Conservation (phyloP, 2,888 invertebrate genomes). For the Phytoseiulus persimilis region DNA sequence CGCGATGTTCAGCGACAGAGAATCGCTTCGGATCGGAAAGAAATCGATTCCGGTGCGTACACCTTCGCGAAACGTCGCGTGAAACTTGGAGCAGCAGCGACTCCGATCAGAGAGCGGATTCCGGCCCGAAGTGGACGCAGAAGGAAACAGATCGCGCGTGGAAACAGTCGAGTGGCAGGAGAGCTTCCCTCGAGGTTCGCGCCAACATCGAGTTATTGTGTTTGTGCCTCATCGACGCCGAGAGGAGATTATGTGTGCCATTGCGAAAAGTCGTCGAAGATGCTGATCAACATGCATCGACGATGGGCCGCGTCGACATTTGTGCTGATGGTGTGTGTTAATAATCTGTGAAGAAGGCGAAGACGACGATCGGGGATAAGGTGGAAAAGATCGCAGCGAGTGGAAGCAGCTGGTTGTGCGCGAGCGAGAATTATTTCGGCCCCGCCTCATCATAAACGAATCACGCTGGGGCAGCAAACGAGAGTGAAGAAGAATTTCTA, state of each 20-base stretch:
- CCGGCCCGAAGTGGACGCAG: too few relatives aligned
- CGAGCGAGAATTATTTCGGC: neutral
- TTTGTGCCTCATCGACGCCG: neutral
- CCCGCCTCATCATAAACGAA: neutral
- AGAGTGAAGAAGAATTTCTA: neutral
- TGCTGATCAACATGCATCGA: slow-evolving; percentile 5
- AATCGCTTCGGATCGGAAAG: neutral
- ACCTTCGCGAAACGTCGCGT: neutral
- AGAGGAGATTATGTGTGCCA: neutral
- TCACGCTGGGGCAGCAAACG: neutral
- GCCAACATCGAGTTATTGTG: neutral
- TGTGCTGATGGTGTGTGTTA: neutral
- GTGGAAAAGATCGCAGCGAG: neutral
- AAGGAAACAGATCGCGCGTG: neutral
- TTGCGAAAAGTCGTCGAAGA: neutral
- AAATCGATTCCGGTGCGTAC: neutral
- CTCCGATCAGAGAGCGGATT: too few relatives aligned
- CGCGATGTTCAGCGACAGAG: neutral
- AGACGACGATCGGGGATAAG: neutral
- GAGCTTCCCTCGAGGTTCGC: neutral
- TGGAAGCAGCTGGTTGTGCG: neutral
- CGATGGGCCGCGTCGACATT: neutral
- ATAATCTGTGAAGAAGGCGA: neutral
- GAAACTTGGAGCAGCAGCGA: too few relatives aligned
- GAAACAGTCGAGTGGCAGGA: too few relatives aligned